Percentiles rank a stretch among this genome's conserved stretches.
Conservation (phyloP, 1,140 invertebrate genomes). For the Formica selysi region DNA sequence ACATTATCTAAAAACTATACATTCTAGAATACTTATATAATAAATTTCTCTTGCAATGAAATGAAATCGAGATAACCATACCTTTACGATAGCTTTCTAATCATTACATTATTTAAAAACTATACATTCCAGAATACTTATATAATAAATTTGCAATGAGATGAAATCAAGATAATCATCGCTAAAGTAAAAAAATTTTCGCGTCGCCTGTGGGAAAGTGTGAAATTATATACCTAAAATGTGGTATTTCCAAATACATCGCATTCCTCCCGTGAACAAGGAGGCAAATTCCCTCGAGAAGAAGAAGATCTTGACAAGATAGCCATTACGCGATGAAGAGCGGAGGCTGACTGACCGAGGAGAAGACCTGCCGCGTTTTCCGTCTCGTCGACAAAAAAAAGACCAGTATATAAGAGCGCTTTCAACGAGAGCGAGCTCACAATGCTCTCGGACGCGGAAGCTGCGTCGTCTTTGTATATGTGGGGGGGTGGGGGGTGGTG, state of each 20-base stretch:
- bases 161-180: background rate
- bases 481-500: background rate
- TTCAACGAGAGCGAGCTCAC: constrained; percentile 69
- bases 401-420: constrained; percentile 26
- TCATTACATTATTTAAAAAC: background rate
- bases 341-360: constrained; percentile 39
- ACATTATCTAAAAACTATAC: background rate
- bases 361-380: constrained; percentile 45
- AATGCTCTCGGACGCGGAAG: constrained; percentile 76
- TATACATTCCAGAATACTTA: background rate
- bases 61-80: background rate
- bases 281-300: background rate
- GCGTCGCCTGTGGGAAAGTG: background rate
- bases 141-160: background rate
- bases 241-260: background rate
- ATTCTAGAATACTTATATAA: background rate
- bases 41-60: background rate
- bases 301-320: constrained; percentile 71
- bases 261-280: constrained; percentile 20
- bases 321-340: constrained; percentile 66
- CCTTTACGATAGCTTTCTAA: background rate
- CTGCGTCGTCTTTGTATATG: constrained; percentile 21
- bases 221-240: constrained; percentile 18
- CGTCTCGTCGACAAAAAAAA: constrained; percentile 38
- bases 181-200: background rate